Evolutionary conservation across 2,797 vertebrate genomes (phyloP), one percentile per base, ranked within the genome.

Genomic region (Hephaestus fuliginosus): DNA sequence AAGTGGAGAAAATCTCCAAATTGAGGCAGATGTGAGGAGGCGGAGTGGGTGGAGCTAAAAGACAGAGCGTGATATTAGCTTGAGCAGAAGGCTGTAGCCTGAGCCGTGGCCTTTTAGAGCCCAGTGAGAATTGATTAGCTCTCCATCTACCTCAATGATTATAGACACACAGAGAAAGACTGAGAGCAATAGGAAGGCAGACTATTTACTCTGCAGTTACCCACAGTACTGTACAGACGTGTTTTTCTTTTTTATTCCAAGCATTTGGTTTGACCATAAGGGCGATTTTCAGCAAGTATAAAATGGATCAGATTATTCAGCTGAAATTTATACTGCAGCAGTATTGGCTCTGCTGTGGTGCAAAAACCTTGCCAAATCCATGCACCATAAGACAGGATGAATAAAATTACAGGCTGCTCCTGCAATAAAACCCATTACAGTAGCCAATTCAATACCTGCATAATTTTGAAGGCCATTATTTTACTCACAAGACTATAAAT

Each of bases 51-150:
- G 82, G 85, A 80, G 86, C 78, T 72, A 77, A 61, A 85, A 82
- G 83, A 87, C 76, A 81, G 83, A 89, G 84, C 53, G 72, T 86
- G 88, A 84, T 88, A 88, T 93, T 82, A 83, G 81, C 70, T 68
- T 43, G 76, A 85, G 88, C 86, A 86, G 86, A 74, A 46, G 73
- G 78, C 84, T 76, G 77, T 0, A 74, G 84, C 46, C 57, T 5
- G 79, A 83, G 72, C 52, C 62, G 5, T 77, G 88, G 84, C 80
- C 75, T 83, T 86, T 90, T 70, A 84, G 76, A 86, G 78, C 72
- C 77, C 81, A 58, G 78, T 30, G 85, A 89, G 85, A 86, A 92
- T 84, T 83, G 91, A 93, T 91, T 87, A 82, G 48, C 76, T 82
- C 66, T 72, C 67, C 68, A 52, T 86, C 77, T 69, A 67, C 72